These are phyloP conservation scores for Meloidogyne floridensis DNA, from an alignment of 1,140 invertebrate genomes.

Conservation along the genomic window DNA sequence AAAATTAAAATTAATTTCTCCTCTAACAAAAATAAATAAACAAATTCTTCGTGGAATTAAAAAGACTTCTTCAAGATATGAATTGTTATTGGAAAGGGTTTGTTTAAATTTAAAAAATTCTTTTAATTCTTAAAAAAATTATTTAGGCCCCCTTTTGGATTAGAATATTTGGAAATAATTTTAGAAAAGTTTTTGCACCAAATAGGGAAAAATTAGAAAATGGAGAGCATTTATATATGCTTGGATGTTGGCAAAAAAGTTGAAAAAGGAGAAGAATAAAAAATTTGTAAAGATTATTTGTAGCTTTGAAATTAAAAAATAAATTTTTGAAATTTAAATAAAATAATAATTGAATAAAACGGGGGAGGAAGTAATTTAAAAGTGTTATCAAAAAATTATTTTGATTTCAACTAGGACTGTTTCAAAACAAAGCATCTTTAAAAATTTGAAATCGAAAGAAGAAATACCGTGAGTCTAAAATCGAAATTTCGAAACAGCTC, in stretches of 20 bases:
- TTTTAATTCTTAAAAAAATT: background rate
- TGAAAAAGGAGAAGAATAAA: background rate
- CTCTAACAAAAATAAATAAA: conserved; percentile 10
- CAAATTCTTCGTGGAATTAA: background rate
- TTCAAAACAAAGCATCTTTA: no score
- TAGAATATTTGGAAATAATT: background rate
- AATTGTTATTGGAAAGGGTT: background rate
- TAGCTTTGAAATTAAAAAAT: no score
- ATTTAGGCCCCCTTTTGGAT: conserved; percentile 1
- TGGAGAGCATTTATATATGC: background rate
- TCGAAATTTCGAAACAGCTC: no score
- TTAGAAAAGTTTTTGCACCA: conserved; percentile 9
- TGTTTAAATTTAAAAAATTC: background rate
- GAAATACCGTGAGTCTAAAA: no score
- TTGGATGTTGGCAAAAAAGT: background rate
- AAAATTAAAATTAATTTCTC: background rate
- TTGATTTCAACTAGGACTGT: no score
- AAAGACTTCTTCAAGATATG: conserved; percentile 1
- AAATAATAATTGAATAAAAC: no score
- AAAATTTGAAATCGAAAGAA: no score
- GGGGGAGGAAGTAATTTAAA: no score
- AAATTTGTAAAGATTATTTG: no score
- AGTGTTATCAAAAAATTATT: no score
- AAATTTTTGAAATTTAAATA: no score
- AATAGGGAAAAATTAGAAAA: background rate